These are phyloP conservation scores for Clupea harengus DNA, from an alignment of 2,113 vertebrate species.

Conservation along the genomic window DNA sequence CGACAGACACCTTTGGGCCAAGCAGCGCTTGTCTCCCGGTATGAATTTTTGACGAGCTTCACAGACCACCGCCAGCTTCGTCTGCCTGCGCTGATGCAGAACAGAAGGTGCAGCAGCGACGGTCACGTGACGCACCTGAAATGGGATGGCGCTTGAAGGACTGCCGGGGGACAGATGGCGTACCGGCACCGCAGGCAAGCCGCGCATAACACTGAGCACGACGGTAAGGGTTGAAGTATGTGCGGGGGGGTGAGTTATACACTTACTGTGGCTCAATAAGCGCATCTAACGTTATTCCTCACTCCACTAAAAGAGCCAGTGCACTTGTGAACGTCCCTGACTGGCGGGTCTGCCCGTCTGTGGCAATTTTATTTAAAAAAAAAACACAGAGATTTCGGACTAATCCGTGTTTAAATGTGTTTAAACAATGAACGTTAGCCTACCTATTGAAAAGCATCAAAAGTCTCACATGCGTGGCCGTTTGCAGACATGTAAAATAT, in stretches of 20 bases:
- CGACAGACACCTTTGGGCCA: background rate
- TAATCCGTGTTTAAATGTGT: no score
- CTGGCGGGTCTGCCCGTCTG: background rate
- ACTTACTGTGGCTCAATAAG: background rate
- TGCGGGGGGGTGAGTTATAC: background rate
- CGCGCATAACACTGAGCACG: background rate
- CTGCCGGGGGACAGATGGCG: slow-evolving; percentile 60
- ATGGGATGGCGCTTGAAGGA: slow-evolving; percentile 50
- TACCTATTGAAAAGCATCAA: no score
- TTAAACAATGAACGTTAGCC: no score
- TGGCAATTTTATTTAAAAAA: no score
- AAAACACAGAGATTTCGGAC: no score
- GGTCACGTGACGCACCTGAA: slow-evolving; percentile 48
- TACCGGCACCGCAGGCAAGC: slow-evolving; percentile 52
- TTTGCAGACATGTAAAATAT: no score
- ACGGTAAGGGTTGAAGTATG: background rate
- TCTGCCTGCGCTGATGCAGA: slow-evolving; percentile 46
- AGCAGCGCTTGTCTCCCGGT: slow-evolving; percentile 31
- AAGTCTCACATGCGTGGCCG: no score
- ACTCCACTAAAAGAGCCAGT: background rate
- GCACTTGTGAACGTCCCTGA: background rate
- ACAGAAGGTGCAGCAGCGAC: slow-evolving; percentile 53
- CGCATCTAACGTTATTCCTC: background rate
- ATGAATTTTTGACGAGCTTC: slow-evolving; percentile 66
- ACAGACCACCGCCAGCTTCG: slow-evolving; percentile 56